Conservation (phyloP, 2,797 vertebrate genomes). For the Linurgus olivaceus region DNA sequence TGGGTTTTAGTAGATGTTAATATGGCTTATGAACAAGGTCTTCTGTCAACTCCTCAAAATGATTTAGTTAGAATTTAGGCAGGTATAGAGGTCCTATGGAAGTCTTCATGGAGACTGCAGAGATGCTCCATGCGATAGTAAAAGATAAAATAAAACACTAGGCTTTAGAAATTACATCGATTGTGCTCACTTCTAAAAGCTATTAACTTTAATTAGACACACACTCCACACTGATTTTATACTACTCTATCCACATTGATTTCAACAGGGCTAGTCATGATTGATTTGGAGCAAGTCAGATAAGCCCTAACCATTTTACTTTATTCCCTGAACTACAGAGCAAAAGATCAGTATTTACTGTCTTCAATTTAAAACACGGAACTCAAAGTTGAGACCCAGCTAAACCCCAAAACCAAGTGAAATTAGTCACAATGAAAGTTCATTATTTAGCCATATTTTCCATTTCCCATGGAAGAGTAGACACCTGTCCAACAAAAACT, state of each 20-base stretch:
- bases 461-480: neutral
- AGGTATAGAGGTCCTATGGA: neutral
- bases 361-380: neutral
- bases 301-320: neutral
- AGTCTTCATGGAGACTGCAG: neutral
- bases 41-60: neutral
- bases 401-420: neutral
- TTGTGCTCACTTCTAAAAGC: neutral
- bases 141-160: neutral
- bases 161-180: accelerated
- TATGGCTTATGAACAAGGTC: neutral
- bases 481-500: neutral
- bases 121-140: neutral
- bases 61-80: neutral
- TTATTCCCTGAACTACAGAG: neutral
- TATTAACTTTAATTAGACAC: neutral
- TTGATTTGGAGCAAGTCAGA: neutral
- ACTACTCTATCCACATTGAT: neutral
- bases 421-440: neutral
- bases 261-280: neutral
- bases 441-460: neutral
- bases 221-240: neutral
- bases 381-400: neutral
- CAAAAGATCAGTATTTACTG: neutral
- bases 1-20: neutral